A percentile compares a stretch with the other conserved stretches of the same genome.
Conservation (phyloP, 1,140 invertebrate species). For the Halictus rubicundus region DNA sequence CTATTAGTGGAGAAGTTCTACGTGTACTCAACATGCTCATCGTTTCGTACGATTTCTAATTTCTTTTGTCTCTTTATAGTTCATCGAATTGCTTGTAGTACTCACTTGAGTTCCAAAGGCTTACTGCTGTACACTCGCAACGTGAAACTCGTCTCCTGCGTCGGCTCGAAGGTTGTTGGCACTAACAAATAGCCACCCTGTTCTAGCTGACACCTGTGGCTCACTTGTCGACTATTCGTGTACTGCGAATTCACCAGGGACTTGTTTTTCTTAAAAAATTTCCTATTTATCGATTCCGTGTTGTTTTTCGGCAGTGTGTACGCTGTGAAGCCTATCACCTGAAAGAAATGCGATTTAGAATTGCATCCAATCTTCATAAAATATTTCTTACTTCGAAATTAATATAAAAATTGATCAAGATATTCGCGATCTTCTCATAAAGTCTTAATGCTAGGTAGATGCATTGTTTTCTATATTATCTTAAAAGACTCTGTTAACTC, state of each 20-base stretch:
- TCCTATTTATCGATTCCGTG: constrained; percentile 85
- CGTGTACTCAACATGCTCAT: too few species aligned
- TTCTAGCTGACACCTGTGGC: constrained; percentile 89
- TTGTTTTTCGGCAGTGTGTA: constrained; percentile 89
- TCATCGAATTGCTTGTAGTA: constrained; percentile 21
- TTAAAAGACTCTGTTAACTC: background rate
- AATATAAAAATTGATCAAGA: too few species aligned
- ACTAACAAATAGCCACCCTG: constrained; percentile 92
- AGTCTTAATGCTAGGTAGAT: too few species aligned
- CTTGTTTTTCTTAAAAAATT: constrained; percentile 94
- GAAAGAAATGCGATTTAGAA: constrained; percentile 20
- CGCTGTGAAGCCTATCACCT: constrained; percentile 95
- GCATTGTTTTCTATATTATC: too few species aligned
- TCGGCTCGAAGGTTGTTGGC: constrained; percentile 95
- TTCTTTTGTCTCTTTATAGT: too few species aligned
- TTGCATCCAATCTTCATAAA: too few species aligned
- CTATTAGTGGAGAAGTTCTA: too few species aligned
- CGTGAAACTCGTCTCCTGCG: constrained; percentile 93
- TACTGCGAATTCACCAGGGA: constrained; percentile 94
- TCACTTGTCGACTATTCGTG: constrained; percentile 94
- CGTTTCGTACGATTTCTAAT: too few species aligned
- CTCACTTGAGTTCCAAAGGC: constrained; percentile 89
- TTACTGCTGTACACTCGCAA: constrained; percentile 91
- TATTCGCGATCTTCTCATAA: too few species aligned
- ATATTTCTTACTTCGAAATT: too few species aligned